Evolutionary conservation across 2,888 invertebrate species (phyloP).

Genomic region (Apocheima hispidaria): DNA sequence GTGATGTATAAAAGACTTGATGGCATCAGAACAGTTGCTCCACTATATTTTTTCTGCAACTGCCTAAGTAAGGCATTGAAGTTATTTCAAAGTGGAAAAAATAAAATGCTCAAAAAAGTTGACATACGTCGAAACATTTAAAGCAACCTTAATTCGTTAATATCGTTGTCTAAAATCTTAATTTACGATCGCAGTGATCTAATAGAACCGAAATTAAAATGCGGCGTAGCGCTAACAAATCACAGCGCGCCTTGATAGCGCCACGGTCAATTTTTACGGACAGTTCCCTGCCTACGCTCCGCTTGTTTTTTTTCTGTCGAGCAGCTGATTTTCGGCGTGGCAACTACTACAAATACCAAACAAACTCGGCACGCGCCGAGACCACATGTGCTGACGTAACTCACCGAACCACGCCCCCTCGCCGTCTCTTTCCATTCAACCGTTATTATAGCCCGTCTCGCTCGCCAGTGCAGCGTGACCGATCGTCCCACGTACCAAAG

Average conservation of each 20-base stretch:
- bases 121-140: neutral
- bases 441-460: constrained; percentile 55
- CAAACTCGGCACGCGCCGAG: constrained; percentile 68
- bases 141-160: neutral
- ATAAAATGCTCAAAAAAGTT: too few relatives aligned
- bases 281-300: constrained; percentile 44
- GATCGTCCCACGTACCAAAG: constrained; percentile 50
- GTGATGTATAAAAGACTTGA: neutral
- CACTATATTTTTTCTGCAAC: neutral
- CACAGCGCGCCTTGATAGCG: constrained; percentile 27
- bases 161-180: constrained; percentile 1
- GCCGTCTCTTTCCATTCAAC: constrained; percentile 60
- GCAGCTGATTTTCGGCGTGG: constrained; percentile 83
- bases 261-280: constrained; percentile 45
- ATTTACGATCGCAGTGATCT: constrained; percentile 24
- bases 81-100: too few relatives aligned
- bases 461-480: constrained; percentile 70
- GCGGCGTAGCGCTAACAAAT: constrained; percentile 25
- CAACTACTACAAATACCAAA: constrained; percentile 68
- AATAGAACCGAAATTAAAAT: constrained; percentile 14
- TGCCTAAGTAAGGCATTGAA: too few relatives aligned
- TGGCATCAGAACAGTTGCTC: neutral
- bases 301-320: constrained; percentile 66
- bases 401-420: constrained; percentile 66
- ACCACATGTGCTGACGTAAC: constrained; percentile 79